Conservation (phyloP, 2,113 vertebrate genomes). For the Podarcis muralis region DNA sequence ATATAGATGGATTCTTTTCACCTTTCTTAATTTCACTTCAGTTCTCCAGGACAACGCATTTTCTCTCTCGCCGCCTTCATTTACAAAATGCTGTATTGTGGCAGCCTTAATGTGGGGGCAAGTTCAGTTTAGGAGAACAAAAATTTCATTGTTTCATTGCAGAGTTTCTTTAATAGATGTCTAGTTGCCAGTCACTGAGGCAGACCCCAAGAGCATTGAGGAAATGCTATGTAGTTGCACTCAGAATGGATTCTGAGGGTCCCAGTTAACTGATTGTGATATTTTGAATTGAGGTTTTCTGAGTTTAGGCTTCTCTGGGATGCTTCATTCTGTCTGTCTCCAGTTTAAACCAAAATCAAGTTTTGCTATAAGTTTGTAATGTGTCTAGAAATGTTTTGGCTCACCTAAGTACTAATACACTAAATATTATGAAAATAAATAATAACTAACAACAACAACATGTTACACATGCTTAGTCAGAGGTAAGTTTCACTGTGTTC, state of each 20-base stretch:
- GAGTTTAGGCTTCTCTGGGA: neutral
- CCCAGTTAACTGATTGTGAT: neutral
- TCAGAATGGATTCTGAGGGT: neutral
- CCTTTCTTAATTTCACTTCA: neutral
- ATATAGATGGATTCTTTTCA: neutral
- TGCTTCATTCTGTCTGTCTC: neutral
- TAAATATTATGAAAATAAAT: neutral
- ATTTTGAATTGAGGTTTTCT: neutral
- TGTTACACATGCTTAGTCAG: neutral
- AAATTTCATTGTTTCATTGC: neutral
- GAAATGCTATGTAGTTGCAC: neutral
- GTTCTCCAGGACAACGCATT: neutral
- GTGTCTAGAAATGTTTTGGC: neutral
- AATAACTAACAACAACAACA: neutral
- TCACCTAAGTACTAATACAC: neutral
- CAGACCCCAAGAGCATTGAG: constrained; percentile 10
- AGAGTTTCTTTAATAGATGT: neutral
- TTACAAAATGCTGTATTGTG: neutral
- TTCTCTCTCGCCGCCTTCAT: neutral
- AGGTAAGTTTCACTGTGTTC: neutral
- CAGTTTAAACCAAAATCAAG: neutral
- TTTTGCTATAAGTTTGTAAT: neutral
- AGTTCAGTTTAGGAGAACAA: neutral
- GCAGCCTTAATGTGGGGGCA: neutral
- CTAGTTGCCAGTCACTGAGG: neutral